Conservation (phyloP, 2,113 vertebrate species). For the Hyperopisus bebe region DNA sequence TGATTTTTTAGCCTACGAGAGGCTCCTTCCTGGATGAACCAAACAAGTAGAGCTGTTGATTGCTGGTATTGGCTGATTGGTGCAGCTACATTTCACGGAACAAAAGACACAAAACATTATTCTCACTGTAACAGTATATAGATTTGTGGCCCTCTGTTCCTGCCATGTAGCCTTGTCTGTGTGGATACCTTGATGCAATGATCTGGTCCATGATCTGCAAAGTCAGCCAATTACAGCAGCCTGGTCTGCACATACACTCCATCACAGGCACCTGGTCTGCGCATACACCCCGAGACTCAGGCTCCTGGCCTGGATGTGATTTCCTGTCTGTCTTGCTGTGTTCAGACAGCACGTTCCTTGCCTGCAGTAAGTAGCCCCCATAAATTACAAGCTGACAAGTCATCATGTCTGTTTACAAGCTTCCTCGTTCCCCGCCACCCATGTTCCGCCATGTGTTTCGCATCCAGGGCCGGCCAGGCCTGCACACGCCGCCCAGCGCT, state of each 20-base stretch:
- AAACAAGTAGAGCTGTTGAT: not conserved
- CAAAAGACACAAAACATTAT: not conserved
- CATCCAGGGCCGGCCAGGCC: conserved; percentile 47
- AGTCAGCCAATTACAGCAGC: not conserved
- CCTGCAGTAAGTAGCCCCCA: conserved; percentile 51
- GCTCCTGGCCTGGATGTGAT: conserved; percentile 44
- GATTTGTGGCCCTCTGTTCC: not conserved
- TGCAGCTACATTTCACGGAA: not conserved
- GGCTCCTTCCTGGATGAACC: not conserved
- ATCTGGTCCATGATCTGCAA: not conserved
- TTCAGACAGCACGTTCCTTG: conserved; percentile 41
- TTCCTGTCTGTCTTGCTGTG: conserved; percentile 47
- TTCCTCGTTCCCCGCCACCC: conserved; percentile 55
- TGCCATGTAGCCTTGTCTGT: not conserved
- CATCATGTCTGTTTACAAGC: conserved; percentile 69
- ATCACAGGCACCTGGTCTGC: not conserved
- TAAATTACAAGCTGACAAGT: conserved; percentile 72
- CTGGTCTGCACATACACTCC: not conserved
- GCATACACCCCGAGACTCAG: not conserved
- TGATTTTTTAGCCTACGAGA: not conserved
- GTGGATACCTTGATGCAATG: not conserved
- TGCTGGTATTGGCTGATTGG: not conserved
- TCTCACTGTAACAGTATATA: not conserved
- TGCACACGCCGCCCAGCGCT: conserved; percentile 53
- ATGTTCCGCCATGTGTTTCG: conserved; percentile 55